Conservation (phyloP, 2,113 vertebrate genomes). For the Tragulus kanchil region DNA sequence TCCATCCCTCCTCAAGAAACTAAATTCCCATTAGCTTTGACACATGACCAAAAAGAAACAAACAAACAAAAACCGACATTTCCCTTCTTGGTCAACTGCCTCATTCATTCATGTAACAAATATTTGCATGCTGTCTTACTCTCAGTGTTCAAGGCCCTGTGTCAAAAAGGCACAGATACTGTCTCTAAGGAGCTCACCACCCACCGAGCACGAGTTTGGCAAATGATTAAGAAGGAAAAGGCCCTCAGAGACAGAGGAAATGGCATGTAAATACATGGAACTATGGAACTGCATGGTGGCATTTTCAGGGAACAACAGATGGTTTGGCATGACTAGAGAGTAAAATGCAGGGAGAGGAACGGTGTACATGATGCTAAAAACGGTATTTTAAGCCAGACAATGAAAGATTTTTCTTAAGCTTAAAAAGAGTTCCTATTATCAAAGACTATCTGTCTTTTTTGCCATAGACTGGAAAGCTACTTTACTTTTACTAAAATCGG, state of each 20-base stretch:
- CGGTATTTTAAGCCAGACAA: constrained; percentile 51
- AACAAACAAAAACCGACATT: not conserved
- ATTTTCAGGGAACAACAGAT: constrained; percentile 55
- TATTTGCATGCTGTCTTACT: no score
- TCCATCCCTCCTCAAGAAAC: not conserved
- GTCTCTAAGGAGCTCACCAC: not conserved
- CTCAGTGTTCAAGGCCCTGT: not conserved
- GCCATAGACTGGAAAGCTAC: not conserved
- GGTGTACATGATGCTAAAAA: not conserved
- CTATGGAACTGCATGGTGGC: not conserved
- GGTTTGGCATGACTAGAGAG: constrained; percentile 14
- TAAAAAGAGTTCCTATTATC: not conserved
- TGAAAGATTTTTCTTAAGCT: constrained; percentile 43
- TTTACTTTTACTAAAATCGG: constrained; percentile 1
- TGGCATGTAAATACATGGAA: not conserved
- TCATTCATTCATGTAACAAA: not conserved
- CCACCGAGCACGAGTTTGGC: not conserved
- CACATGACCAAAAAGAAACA: not conserved
- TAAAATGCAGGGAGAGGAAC: not conserved
- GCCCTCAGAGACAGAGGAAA: not conserved
- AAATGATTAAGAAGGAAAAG: not conserved
- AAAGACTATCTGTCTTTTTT: constrained; percentile 7
- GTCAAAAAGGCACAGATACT: not conserved
- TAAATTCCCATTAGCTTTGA: not conserved
- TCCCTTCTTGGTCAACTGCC: not conserved